Evolutionary conservation across 1,140 invertebrate species (phyloP).

Genomic region (Ganaspis sp.): DNA sequence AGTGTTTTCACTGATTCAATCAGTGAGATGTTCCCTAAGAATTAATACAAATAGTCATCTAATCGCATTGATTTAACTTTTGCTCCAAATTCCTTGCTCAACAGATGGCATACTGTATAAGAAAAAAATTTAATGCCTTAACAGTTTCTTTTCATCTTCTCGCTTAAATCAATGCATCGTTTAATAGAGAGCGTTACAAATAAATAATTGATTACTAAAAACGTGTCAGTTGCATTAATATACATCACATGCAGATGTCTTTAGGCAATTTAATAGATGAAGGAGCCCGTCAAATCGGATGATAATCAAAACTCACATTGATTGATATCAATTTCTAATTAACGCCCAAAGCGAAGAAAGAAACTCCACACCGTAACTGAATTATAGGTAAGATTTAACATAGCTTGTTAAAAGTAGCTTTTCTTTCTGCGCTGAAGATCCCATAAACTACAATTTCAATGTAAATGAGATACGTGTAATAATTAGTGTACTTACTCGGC

Average conservation of each 20-base stretch:
- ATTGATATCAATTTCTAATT: constrained; percentile 26
- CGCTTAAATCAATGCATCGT: constrained; percentile 14
- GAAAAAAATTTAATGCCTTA: background rate
- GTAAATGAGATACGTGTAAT: too few relatives aligned
- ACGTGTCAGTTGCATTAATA: background rate
- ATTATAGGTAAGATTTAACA: background rate
- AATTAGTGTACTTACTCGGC: too few relatives aligned
- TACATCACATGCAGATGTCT: background rate
- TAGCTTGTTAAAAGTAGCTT: background rate
- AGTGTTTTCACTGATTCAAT: too few relatives aligned
- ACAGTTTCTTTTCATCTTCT: constrained; percentile 8
- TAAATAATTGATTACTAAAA: background rate
- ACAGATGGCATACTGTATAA: background rate
- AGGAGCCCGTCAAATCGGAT: background rate
- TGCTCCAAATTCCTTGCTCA: background rate
- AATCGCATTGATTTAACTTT: too few relatives aligned
- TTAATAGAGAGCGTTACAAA: constrained; percentile 21
- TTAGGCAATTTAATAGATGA: background rate
- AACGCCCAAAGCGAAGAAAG: background rate
- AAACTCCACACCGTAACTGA: background rate
- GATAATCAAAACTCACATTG: constrained; percentile 17
- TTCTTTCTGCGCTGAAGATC: background rate
- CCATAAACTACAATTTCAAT: too few relatives aligned
- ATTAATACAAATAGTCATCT: too few relatives aligned
- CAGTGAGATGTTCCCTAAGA: too few relatives aligned